phyloP scores from a whole-genome alignment of 1,140 invertebrate genomes.

The Diabrotica virgifera region DNA sequence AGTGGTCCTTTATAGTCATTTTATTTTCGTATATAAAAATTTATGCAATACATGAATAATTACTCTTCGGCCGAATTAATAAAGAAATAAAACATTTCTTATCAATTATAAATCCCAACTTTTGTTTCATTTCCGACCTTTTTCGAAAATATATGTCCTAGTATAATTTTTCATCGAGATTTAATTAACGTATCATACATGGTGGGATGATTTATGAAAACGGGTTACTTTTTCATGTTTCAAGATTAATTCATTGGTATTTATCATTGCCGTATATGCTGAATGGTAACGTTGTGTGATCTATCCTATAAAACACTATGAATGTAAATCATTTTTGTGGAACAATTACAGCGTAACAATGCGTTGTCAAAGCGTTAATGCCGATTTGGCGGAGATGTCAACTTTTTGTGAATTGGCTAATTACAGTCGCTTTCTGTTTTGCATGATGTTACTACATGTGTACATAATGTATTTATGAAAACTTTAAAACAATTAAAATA shows the following conservation, averaged over 20 bases:
- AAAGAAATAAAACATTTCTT: too few species aligned
- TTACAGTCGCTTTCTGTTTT: too few species aligned
- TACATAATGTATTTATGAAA: too few species aligned
- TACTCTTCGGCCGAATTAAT: too few species aligned
- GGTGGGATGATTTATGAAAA: not conserved
- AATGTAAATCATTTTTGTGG: constrained; percentile 27
- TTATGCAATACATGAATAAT: too few species aligned
- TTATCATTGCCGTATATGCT: constrained; percentile 2
- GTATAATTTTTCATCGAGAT: not conserved
- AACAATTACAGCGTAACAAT: constrained; percentile 25
- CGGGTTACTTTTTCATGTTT: constrained; percentile 2
- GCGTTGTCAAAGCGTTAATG: constrained; percentile 23
- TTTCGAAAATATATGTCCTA: not conserved
- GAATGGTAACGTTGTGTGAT: constrained; percentile 5
- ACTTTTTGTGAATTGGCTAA: too few species aligned
- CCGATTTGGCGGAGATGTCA: not conserved
- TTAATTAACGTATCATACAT: not conserved
- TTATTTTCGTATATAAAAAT: too few species aligned
- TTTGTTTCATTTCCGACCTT: too few species aligned
- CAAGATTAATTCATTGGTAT: constrained; percentile 2
- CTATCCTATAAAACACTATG: constrained; percentile 18
- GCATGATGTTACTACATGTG: too few species aligned
- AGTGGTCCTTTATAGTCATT: too few species aligned
- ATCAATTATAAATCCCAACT: too few species aligned
- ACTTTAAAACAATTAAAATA: too few species aligned